Evolutionary conservation across 2,113 vertebrate genomes (phyloP), one percentile per base, ranked within the genome.

Genomic region (Aspiorhynchus laticeps): DNA sequence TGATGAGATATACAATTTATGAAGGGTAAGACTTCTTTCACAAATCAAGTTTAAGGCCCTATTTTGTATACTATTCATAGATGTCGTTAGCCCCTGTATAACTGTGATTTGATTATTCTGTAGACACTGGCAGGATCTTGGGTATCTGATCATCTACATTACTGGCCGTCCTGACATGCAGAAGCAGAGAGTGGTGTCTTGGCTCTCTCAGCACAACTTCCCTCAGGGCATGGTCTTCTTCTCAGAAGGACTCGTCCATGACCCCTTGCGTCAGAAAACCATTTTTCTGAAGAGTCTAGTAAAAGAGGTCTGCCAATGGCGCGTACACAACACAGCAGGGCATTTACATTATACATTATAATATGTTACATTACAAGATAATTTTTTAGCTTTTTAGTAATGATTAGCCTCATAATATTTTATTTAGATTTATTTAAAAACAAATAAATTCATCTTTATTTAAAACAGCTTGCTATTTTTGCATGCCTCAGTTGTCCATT

Each of bases 161-260:
- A 99, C 98, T 0, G 98, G 98, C 84, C 96, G 98, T 83, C 98
- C 98, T 0, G 98, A 99, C 95, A 99, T 99, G 98, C 98, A 99
- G 96, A 99, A 99, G 96, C 98, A 99, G 93, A 95, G 98, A 82
- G 98, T 99, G 88, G 98, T 99, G 43, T 98, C 98, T 0, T 99
- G 98, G 98, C 94, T 99, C 88, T 98, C 98, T 38, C 98, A 99
- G 94, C 98, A 99, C 96, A 99, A 99, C 94, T 99, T 99, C 91
- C 98, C 98, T 56, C 97, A 99, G 0, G 98, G 98, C 17, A 97
- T 99, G 7, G 98, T 99, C 85, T 99, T 98, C 79, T 99, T 99
- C 95, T 99, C 98, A 0, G 98, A 99, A 0, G 98, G 98, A 74
- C 95, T 99, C 12, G 98, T 99, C 15, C 98, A 99, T 0, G 98